Conservation (phyloP, 92 coral and sea anemone species). For the Epizoanthus rinbou region DNA sequence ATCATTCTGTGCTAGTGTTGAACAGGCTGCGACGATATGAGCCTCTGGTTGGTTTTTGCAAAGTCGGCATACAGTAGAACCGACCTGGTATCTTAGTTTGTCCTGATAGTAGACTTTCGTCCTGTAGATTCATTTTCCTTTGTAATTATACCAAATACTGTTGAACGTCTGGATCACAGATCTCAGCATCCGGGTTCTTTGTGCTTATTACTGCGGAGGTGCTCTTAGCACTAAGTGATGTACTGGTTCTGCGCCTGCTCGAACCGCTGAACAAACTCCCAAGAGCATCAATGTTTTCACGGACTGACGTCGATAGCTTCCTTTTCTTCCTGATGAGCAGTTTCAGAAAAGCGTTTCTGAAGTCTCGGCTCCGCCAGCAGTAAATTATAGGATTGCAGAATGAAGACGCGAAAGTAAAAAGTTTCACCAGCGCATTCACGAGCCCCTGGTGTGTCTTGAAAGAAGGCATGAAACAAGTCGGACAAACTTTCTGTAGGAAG, state of each 20-base stretch:
- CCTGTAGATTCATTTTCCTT: too few species aligned
- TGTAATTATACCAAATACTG: not conserved
- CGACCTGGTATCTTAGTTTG: too few species aligned
- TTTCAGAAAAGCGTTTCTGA: conserved; percentile 75
- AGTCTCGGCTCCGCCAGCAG: conserved; percentile 93
- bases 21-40: too few species aligned
- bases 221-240: not conserved
- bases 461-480: conserved; percentile 63
- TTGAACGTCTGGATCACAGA: not conserved
- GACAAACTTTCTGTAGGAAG: conserved; percentile 76
- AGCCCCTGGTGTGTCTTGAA: conserved; percentile 59
- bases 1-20: too few species aligned
- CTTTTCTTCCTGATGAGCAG: conserved; percentile 52
- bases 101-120: too few species aligned
- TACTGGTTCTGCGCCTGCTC: not conserved
- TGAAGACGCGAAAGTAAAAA: conserved; percentile 85
- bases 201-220: conserved; percentile 1
- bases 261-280: conserved; percentile 8
- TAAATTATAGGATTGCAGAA: conserved; percentile 91
- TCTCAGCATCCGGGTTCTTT: not conserved
- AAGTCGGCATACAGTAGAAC: too few species aligned
- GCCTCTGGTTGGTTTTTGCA: too few species aligned
- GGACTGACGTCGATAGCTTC: conserved; percentile 50
- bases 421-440: conserved; percentile 85
- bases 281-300: conserved; percentile 23